Percentiles rank a stretch among this genome's conserved stretches.
phyloP scores from a whole-genome alignment of 2,113 vertebrate genomes.

The Chaetops frenatus region DNA sequence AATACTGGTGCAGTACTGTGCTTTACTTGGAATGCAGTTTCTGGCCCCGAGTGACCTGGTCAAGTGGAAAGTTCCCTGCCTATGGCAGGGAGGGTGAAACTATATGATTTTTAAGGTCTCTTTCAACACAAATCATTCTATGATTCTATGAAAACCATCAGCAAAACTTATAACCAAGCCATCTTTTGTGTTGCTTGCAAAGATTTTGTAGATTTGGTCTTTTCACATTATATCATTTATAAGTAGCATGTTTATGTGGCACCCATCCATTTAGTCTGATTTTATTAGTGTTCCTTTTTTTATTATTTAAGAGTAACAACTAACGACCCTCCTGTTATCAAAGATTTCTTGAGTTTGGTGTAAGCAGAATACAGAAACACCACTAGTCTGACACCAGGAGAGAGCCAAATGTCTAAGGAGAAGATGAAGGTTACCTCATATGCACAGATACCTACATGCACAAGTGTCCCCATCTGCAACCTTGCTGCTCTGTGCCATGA shows the following conservation, averaged over 20 bases:
- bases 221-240: neutral
- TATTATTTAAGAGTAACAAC: neutral
- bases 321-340: neutral
- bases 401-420: neutral
- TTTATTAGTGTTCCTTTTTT: neutral
- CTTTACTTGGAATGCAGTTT: neutral
- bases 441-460: neutral
- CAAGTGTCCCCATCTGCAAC: neutral
- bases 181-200: neutral
- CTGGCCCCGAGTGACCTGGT: neutral
- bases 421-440: neutral
- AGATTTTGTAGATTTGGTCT: neutral
- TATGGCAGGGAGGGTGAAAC: neutral
- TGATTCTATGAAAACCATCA: neutral
- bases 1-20: neutral
- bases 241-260: neutral
- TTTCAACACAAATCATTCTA: neutral
- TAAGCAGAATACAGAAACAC: neutral
- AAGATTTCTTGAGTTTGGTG: neutral
- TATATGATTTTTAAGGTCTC: neutral
- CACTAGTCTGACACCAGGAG: neutral
- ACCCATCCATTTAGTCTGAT: neutral
- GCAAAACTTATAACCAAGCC: neutral
- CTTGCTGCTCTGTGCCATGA: fast-evolving
- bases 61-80: neutral